Evolutionary conservation across 2,797 vertebrate species (phyloP), one percentile per base, ranked within the genome.

Genomic region (Chiloscyllium punctatum): DNA sequence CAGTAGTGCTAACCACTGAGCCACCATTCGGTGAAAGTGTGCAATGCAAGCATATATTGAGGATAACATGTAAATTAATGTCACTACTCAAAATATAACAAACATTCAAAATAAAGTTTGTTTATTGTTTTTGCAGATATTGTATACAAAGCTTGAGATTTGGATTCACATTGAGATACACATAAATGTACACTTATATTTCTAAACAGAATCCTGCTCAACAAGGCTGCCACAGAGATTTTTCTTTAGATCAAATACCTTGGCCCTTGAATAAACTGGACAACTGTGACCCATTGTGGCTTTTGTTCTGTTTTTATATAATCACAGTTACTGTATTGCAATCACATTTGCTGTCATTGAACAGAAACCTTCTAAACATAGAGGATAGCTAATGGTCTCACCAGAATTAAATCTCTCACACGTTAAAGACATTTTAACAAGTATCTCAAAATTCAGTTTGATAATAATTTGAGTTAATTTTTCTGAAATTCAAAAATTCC

Each of bases 51-150:
- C 51, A 68, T 2, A 92, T 23, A 66, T 23, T 25, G 42, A 87
- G 48, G 42, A 25, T 27, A 87, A 11, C 7, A 88, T 33, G 1
- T 84, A 48, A 48, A 57, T 42, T 11, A 42, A 92, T 27, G 57
- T 25, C 37, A 69, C 8, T 69, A 42, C 21, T n/a, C 33, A 69
- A 92, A 92, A 69, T 11, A 69, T 9, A 42, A 42, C 66, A 92
- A 69, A 42, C 66, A 92, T 92, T n/a, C 90, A 92, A 92, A 91
- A 69, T 92, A 69, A 69, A 69, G n/a, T 92, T 68, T 68, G 18
- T 92, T 92, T 92, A 92, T 92, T 92, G 57, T 37, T 92, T 69
- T 69, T 92, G n/a, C 21, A 42, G n/a, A 69, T 23, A 68, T 9
- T 68, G 3, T 42, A 91, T 23, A 42, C 66, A 92, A 69, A 92